Percentiles rank a stretch among this genome's conserved stretches.
These are phyloP conservation scores for Ochotona curzoniae DNA, from an alignment of 2,113 vertebrate species.

Conservation along the genomic window DNA sequence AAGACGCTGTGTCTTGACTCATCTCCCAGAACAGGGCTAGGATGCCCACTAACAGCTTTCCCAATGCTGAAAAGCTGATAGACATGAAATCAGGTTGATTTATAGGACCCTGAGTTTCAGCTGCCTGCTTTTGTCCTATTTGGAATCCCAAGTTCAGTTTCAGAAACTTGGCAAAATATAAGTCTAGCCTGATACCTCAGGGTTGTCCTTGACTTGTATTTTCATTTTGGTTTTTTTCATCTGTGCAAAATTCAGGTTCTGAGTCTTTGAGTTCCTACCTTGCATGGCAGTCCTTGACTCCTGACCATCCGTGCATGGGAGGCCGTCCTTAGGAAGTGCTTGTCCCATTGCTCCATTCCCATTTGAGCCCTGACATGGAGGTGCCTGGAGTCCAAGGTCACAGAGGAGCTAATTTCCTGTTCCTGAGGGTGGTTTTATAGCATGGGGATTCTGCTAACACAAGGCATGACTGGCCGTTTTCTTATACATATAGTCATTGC, in stretches of 20 bases:
- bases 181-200: neutral
- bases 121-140: neutral
- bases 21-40: neutral
- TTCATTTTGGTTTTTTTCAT: conserved; percentile 22
- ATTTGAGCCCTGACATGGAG: neutral
- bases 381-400: conserved; percentile 13
- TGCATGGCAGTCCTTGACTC: neutral
- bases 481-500: neutral
- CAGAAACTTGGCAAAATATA: conserved; percentile 22
- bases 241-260: neutral
- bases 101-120: neutral
- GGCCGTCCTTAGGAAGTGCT: neutral
- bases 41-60: neutral
- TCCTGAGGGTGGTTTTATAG: neutral
- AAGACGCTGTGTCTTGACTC: neutral
- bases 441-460: neutral
- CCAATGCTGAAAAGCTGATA: neutral
- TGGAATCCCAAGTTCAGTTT: conserved; percentile 33
- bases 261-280: no score
- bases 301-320: neutral
- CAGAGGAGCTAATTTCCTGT: neutral
- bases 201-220: neutral
- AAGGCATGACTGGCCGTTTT: neutral
- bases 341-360: neutral
- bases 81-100: conserved; percentile 20